Evolutionary conservation across 2,797 vertebrate genomes (phyloP).

Genomic region (Uromys caudimaculatus): DNA sequence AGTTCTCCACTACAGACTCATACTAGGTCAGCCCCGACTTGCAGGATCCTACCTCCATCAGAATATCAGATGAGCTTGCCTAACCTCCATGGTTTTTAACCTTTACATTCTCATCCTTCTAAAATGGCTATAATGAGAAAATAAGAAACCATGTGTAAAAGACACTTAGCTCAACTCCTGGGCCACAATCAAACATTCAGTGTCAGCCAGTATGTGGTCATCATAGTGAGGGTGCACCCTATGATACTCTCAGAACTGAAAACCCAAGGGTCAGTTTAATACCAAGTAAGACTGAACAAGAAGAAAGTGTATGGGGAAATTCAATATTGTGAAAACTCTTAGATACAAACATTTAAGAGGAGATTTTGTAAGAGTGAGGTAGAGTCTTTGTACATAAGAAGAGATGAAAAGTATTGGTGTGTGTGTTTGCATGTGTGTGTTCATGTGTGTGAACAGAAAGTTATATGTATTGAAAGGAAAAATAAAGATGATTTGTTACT

Average conservation of each 20-base stretch:
- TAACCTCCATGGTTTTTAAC: not conserved
- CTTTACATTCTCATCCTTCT: not conserved
- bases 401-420: not conserved
- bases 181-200: not conserved
- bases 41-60: not conserved
- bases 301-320: not conserved
- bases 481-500: constrained; percentile 24
- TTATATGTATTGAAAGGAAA: not conserved
- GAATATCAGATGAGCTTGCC: not conserved
- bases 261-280: not conserved
- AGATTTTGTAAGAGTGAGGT: not conserved
- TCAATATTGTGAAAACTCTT: not conserved
- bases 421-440: not conserved
- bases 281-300: not conserved
- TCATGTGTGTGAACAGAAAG: not conserved
- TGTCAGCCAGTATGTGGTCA: not conserved
- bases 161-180: not conserved
- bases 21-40: not conserved
- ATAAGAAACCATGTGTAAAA: not conserved
- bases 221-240: not conserved
- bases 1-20: not conserved
- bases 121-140: not conserved
- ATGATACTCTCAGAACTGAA: not conserved
- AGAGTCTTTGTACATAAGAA: not conserved
- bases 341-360: not conserved